Percentiles rank a stretch among this genome's conserved stretches.
Evolutionary conservation across 2,113 vertebrate genomes (phyloP).

Genomic region (Geococcyx californianus): DNA sequence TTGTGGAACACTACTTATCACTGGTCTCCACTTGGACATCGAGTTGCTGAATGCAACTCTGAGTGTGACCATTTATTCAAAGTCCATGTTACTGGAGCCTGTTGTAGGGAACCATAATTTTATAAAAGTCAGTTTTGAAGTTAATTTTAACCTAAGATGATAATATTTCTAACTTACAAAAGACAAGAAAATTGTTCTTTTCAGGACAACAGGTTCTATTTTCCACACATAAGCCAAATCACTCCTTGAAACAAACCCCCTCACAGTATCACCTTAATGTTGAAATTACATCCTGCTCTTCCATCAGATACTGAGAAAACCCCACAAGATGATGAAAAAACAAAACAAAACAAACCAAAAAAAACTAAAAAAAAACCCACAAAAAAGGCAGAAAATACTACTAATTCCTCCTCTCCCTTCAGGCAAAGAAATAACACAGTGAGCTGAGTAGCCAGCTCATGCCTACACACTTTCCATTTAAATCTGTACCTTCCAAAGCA

Average conservation of each 20-base stretch:
- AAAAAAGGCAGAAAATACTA: not conserved
- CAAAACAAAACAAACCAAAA: no score
- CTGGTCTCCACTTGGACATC: no score
- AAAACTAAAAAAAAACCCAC: no score
- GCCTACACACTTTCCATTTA: not conserved
- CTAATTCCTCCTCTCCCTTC: not conserved
- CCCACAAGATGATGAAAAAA: not conserved
- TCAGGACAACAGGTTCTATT: not conserved
- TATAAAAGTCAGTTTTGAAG: not conserved
- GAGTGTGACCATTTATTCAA: not conserved
- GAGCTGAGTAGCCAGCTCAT: not conserved
- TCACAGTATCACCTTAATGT: not conserved
- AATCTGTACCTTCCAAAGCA: not conserved
- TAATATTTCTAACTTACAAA: not conserved
- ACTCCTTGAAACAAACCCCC: fast-evolving
- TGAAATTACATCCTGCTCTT: not conserved
- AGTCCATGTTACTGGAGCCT: fast-evolving
- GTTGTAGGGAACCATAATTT: not conserved
- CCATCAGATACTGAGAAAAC: not conserved
- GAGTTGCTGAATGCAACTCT: no score
- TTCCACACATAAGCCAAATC: not conserved
- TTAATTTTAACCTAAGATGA: not conserved
- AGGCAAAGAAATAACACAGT: not conserved
- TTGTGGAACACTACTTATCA: no score
- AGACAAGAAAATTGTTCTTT: not conserved